phyloP scores from a whole-genome alignment of 2,888 invertebrate genomes.

The Euphydryas editha region DNA sequence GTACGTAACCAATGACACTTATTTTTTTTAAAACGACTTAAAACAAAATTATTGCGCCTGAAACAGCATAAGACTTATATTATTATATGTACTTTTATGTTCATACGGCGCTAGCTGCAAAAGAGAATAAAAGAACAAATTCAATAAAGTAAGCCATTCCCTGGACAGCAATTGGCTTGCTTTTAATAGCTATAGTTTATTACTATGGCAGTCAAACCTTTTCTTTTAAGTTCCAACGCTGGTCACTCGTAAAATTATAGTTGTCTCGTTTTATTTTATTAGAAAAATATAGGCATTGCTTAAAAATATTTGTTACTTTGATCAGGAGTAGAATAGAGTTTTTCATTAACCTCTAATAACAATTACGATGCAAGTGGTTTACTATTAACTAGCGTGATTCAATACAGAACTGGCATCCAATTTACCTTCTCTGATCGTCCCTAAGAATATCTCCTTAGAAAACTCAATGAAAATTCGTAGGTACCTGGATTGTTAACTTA shows the following conservation, averaged over 20 bases:
- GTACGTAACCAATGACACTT: too few relatives aligned
- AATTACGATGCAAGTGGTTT: too few relatives aligned
- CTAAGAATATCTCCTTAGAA: too few relatives aligned
- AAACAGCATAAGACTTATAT: not conserved
- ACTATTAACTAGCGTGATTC: too few relatives aligned
- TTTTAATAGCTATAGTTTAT: constrained; percentile 44
- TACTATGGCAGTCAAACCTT: constrained; percentile 36
- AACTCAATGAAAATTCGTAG: too few relatives aligned
- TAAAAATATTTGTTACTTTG: not conserved
- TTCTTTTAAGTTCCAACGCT: constrained; percentile 27
- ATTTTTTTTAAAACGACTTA: too few relatives aligned
- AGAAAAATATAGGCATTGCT: constrained; percentile 10
- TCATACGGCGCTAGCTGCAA: not conserved
- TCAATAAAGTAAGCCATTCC: constrained; percentile 34
- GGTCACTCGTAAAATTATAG: constrained; percentile 25
- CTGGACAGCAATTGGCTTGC: constrained; percentile 32
- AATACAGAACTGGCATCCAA: too few relatives aligned
- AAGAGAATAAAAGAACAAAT: constrained; percentile 32
- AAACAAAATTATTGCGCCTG: not conserved
- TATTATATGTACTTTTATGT: constrained; percentile 1
- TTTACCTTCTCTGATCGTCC: too few relatives aligned
- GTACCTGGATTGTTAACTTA: too few relatives aligned
- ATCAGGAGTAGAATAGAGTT: too few relatives aligned
- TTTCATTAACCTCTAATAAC: too few relatives aligned
- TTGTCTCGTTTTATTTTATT: constrained; percentile 16